Conservation (phyloP, 2,797 vertebrate genomes). For the Rhabdomys pumilio region DNA sequence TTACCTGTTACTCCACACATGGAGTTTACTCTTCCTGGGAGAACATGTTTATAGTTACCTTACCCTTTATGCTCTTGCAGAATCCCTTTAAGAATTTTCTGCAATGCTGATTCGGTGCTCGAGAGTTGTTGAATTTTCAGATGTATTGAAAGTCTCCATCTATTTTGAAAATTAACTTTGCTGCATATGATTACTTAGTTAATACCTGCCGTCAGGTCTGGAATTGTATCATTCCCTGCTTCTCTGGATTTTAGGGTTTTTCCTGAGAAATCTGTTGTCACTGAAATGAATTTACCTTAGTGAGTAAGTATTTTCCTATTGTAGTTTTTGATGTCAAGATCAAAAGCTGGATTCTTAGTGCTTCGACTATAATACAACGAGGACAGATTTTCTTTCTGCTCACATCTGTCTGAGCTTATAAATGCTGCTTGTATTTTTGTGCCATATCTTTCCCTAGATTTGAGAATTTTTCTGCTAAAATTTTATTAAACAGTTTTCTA, state of each 20-base stretch:
- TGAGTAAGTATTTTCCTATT: not conserved
- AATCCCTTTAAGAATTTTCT: not conserved
- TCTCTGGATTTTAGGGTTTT: not conserved
- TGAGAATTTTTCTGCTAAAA: not conserved
- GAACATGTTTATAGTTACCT: not conserved
- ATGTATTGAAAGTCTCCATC: not conserved
- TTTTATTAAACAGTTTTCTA: not conserved
- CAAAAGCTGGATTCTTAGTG: not conserved
- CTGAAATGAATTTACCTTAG: not conserved
- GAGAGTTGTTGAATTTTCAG: not conserved
- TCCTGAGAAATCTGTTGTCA: not conserved
- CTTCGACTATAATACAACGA: not conserved
- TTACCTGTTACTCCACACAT: not conserved
- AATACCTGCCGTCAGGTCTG: not conserved
- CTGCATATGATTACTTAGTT: not conserved
- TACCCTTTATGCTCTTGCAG: not conserved
- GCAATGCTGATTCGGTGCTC: not conserved
- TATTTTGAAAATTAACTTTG: not conserved
- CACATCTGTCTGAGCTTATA: not conserved
- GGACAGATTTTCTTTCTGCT: not conserved
- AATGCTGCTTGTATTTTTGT: not conserved
- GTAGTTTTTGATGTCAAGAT: not conserved
- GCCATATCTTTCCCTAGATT: not conserved
- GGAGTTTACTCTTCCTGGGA: not conserved
- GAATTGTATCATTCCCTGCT: not conserved